These are phyloP conservation scores for Porites cylindrica DNA, from an alignment of 92 coral and sea anemone species.

Conservation along the genomic window DNA sequence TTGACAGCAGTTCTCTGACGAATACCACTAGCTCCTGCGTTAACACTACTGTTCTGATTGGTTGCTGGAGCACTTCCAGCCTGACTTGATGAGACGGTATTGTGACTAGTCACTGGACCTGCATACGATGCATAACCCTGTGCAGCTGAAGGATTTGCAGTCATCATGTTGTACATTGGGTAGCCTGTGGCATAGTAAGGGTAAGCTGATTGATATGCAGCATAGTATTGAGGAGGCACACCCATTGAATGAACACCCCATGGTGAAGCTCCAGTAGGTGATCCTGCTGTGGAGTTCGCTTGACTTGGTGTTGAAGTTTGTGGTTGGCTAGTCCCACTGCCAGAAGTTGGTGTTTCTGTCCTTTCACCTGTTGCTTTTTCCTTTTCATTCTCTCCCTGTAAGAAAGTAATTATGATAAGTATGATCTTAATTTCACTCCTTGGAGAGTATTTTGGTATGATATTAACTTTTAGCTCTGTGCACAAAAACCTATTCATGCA, in stretches of 20 bases:
- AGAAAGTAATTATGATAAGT: not conserved
- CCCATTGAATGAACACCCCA: constrained; percentile 14
- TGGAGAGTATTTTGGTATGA: too few relatives aligned
- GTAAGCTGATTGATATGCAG: constrained; percentile 25
- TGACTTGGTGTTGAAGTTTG: constrained; percentile 27
- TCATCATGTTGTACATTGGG: constrained; percentile 44
- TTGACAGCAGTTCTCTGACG: constrained; percentile 65
- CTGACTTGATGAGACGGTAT: constrained; percentile 35
- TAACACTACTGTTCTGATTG: constrained; percentile 53
- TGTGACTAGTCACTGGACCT: constrained; percentile 36
- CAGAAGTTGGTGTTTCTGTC: constrained; percentile 28
- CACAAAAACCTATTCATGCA: too few relatives aligned
- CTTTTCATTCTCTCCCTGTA: constrained; percentile 80
- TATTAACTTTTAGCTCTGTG: too few relatives aligned
- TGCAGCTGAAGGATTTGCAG: constrained; percentile 26
- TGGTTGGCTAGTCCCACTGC: constrained; percentile 19
- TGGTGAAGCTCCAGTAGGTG: constrained; percentile 18
- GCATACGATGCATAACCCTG: constrained; percentile 16
- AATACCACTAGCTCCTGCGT: constrained; percentile 11
- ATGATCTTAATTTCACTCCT: too few relatives aligned
- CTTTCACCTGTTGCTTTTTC: constrained; percentile 49
- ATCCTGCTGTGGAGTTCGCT: not conserved
- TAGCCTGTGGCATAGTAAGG: constrained; percentile 72
- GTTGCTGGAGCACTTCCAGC: constrained; percentile 10
- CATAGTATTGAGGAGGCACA: constrained; percentile 33